Base-by-base conservation (phyloP, 2,113 vertebrate species). In the Nesoenas mayeri region DNA sequence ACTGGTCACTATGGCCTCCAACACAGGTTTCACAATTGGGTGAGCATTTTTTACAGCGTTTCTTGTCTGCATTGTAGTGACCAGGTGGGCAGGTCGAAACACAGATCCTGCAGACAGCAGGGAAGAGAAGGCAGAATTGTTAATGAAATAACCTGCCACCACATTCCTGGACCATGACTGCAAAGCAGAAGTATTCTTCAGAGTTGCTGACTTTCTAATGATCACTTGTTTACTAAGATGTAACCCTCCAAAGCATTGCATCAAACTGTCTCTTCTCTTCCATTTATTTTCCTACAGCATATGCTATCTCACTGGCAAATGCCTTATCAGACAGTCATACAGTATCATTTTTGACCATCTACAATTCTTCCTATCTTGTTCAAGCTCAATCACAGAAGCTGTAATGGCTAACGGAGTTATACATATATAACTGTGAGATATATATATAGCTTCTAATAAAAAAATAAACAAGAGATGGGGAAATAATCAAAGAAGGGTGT, bases 31-130 rank as follows among this genome's bases (percentile, higher is more conserved):
- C 99, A 65, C 99, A 99, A 91, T 98, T 97, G 28, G 99, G 98
- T 29, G 98, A 98, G 91, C 99, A 99, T 97, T 99, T 99, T 95
- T 99, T 99, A 97, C 99, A 99, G 42, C 99, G 99, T 92, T 99
- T 99, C 97, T 98, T 99, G 91, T 99, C 99, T 32, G 99, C 99
- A 9, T 98, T 98, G 97, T 99, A 99, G 98, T 99, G 99, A 79
- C 99, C 99, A 62, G 98, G 96, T 40, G 99, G 99, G 93, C 99
- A 99, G 96, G 98, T 99, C 0, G 99, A 98, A 96, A 99, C 99
- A 95, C 99, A 99, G 97, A 98, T 99, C 96, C 99, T 99, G 97
- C 61, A 65, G 96, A 82, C 77, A 61, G 89, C 67, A 88, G 89
- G 38, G 85, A 26, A 95, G 67, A 95, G 87, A 95, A 97, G 79